phyloP scores from a whole-genome alignment of 2,797 vertebrate genomes.

The Jordanella pulchra region DNA sequence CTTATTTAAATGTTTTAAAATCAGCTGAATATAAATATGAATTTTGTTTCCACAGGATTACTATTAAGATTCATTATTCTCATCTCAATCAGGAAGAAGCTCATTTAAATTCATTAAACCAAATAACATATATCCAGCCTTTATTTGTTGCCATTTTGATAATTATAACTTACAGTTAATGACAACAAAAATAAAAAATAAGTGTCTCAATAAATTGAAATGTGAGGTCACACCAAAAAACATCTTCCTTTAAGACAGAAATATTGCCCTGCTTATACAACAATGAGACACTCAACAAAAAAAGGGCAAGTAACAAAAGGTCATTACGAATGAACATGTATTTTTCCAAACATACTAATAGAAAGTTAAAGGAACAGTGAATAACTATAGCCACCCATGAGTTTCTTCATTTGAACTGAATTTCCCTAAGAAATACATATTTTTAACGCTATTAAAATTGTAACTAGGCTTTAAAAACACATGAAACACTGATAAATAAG shows the following conservation, averaged over 20 bases:
- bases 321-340: neutral
- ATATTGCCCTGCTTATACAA: neutral
- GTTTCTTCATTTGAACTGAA: neutral
- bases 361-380: neutral
- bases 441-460: neutral
- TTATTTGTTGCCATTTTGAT: neutral
- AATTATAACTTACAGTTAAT: neutral
- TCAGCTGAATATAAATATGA: neutral
- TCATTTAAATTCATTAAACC: neutral
- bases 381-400: neutral
- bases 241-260: neutral
- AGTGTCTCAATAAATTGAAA: neutral
- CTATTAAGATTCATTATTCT: neutral
- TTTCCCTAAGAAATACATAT: neutral
- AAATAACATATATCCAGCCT: neutral
- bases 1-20: neutral
- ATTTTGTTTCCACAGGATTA: too few relatives aligned
- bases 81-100: neutral
- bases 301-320: neutral
- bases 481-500: neutral
- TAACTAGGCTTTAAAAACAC: neutral
- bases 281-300: neutral
- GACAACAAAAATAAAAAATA: neutral
- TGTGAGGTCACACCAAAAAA: neutral
- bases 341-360: neutral